phyloP scores from a whole-genome alignment of 2,113 vertebrate genomes.

The Oreochromis tanganicae region DNA sequence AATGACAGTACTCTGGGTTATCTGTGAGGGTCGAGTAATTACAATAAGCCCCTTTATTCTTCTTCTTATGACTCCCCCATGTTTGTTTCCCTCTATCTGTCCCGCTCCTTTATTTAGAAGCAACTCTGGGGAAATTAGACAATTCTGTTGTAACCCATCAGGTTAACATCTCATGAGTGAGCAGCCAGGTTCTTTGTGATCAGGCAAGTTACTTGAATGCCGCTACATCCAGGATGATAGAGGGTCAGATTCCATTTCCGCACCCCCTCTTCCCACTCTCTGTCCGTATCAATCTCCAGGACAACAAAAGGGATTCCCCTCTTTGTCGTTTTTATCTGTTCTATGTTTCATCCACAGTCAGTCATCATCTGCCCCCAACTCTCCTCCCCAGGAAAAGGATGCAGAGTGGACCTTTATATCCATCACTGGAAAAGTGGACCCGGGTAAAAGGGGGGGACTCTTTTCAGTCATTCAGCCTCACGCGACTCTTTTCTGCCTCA shows the following conservation, averaged over 20 bases:
- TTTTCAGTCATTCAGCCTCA: neutral
- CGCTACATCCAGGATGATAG: neutral
- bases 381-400: neutral
- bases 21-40: neutral
- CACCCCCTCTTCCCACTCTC: neutral
- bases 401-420: conserved; percentile 6
- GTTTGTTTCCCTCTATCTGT: neutral
- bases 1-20: neutral
- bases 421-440: neutral
- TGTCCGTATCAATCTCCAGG: neutral
- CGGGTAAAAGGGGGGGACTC: neutral
- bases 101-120: neutral
- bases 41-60: neutral
- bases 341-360: neutral
- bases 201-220: neutral
- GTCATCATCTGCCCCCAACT: neutral
- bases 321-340: neutral
- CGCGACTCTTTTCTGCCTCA: conserved; percentile 2
- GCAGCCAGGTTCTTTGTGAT: neutral
- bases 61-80: neutral
- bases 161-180: neutral
- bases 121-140: neutral
- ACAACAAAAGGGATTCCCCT: neutral
- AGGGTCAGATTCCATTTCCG: neutral
- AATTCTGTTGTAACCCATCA: neutral